These are phyloP conservation scores for Amblyteles armatorius DNA, from an alignment of 2,888 invertebrate genomes.

Conservation along the genomic window DNA sequence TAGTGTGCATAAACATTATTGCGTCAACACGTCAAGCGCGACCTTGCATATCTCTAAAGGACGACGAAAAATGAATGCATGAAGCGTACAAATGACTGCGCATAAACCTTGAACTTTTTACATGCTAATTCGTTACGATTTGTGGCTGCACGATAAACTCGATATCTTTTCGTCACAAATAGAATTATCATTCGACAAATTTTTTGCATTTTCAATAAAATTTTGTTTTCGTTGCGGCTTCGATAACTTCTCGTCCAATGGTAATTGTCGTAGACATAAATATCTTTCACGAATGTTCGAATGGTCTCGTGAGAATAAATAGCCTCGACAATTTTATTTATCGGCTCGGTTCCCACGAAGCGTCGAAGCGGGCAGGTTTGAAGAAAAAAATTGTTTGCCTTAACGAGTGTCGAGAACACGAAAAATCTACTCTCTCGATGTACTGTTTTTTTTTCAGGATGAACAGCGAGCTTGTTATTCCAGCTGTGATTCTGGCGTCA, in stretches of 20 bases:
- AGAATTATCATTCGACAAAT: not conserved
- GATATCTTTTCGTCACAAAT: slow-evolving; percentile 67
- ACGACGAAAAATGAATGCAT: slow-evolving; percentile 43
- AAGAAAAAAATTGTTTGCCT: not conserved
- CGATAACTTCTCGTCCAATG: not conserved
- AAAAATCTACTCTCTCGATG: not conserved
- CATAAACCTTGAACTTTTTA: slow-evolving; percentile 78
- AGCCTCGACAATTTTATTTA: not conserved
- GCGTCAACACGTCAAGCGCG: not conserved
- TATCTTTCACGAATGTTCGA: not conserved
- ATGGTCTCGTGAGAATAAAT: not conserved
- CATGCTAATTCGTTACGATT: slow-evolving; percentile 76
- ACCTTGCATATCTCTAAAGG: not conserved
- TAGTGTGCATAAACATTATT: not conserved
- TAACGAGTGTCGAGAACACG: not conserved
- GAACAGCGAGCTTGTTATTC: not conserved
- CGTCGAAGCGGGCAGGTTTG: not conserved
- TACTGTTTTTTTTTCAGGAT: not conserved
- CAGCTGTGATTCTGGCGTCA: not conserved
- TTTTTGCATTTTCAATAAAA: not conserved
- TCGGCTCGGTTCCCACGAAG: not conserved
- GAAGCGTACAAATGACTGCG: slow-evolving; percentile 71
- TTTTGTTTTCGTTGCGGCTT: not conserved
- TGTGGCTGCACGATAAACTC: slow-evolving; percentile 69
- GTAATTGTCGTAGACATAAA: not conserved